Conservation (phyloP, 2,888 invertebrate species). For the Scelioninae gen. 2 region DNA sequence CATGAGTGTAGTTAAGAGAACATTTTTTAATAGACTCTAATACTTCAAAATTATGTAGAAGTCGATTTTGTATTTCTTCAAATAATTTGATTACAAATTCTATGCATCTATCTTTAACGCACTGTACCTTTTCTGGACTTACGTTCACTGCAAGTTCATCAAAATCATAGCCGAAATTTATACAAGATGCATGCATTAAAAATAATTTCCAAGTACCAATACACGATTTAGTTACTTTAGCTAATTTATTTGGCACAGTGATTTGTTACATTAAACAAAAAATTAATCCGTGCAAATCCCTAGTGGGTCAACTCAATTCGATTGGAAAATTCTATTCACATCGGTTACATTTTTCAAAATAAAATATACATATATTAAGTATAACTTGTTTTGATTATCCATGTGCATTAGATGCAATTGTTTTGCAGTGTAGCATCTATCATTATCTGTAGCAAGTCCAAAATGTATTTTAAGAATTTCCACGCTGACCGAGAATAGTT, state of each 20-base stretch:
- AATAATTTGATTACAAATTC: slow-evolving; percentile 16
- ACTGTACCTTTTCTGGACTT: background rate
- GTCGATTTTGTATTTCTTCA: slow-evolving; percentile 30
- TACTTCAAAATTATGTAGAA: slow-evolving; percentile 35
- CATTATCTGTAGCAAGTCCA: slow-evolving; percentile 55
- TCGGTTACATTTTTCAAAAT: slow-evolving; percentile 56
- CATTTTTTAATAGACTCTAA: slow-evolving; percentile 17
- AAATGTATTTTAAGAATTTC: slow-evolving; percentile 64
- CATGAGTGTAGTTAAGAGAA: slow-evolving; percentile 9
- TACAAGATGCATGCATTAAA: slow-evolving; percentile 63
- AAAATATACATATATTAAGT: slow-evolving; percentile 44
- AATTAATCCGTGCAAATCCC: slow-evolving; percentile 56
- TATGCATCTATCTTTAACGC: slow-evolving; percentile 34
- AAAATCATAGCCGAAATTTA: slow-evolving; percentile 66
- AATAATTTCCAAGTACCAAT: slow-evolving; percentile 59
- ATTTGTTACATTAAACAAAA: slow-evolving; percentile 58
- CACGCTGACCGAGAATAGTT: slow-evolving; percentile 62
- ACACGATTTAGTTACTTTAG: slow-evolving; percentile 61
- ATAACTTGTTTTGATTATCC: slow-evolving; percentile 55
- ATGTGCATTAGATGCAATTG: slow-evolving; percentile 56
- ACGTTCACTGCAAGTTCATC: slow-evolving; percentile 29
- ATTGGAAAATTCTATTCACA: slow-evolving; percentile 58
- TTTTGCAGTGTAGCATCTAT: slow-evolving; percentile 55
- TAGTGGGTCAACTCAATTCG: slow-evolving; percentile 55
- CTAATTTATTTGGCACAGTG: slow-evolving; percentile 62